A percentile compares a stretch with the other conserved stretches of the same genome.
phyloP scores from a whole-genome alignment of 1,140 invertebrate species.

The Linepithema humile region DNA sequence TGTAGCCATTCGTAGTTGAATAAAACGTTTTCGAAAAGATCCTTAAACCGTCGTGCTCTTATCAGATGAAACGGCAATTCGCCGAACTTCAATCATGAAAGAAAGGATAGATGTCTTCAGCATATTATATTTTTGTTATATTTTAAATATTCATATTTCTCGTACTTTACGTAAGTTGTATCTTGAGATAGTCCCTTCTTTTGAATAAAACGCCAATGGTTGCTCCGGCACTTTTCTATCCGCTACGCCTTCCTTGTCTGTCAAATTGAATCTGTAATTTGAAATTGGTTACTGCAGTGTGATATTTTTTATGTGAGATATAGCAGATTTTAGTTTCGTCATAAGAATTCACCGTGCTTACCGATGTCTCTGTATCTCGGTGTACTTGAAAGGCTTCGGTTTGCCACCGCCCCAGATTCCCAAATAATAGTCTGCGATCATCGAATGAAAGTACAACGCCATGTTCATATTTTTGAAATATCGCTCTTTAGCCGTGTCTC shows the following conservation, averaged over 20 bases:
- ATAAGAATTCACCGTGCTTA: slow-evolving; percentile 76
- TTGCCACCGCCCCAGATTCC: slow-evolving; percentile 97
- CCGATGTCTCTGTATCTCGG: slow-evolving; percentile 96
- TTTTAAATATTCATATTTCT: too few species aligned
- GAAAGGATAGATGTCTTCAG: background rate
- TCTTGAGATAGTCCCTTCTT: slow-evolving; percentile 93
- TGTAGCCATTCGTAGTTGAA: slow-evolving; percentile 99
- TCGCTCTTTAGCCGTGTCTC: slow-evolving; percentile 95
- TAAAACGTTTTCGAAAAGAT: slow-evolving; percentile 96
- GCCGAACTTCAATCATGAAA: slow-evolving; percentile 89
- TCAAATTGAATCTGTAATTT: slow-evolving; percentile 93
- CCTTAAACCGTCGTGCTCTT: slow-evolving; percentile 94
- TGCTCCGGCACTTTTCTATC: slow-evolving; percentile 98
- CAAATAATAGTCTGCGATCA: slow-evolving; percentile 98
- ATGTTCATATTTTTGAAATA: slow-evolving; percentile 99
- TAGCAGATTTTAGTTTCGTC: background rate
- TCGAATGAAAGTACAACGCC: slow-evolving; percentile 98
- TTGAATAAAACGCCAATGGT: slow-evolving; percentile 95
- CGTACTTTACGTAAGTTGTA: slow-evolving; percentile 94
- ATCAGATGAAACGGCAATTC: slow-evolving; percentile 98
- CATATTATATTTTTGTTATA: slow-evolving; percentile 24
- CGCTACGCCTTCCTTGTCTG: slow-evolving; percentile 96
- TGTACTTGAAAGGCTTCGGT: slow-evolving; percentile 98
- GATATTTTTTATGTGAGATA: too few species aligned
- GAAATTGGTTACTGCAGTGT: too few species aligned